Evolutionary conservation across 1,140 invertebrate species (phyloP), one percentile per base, ranked within the genome.

Genomic region (Aleiodes sp.): DNA sequence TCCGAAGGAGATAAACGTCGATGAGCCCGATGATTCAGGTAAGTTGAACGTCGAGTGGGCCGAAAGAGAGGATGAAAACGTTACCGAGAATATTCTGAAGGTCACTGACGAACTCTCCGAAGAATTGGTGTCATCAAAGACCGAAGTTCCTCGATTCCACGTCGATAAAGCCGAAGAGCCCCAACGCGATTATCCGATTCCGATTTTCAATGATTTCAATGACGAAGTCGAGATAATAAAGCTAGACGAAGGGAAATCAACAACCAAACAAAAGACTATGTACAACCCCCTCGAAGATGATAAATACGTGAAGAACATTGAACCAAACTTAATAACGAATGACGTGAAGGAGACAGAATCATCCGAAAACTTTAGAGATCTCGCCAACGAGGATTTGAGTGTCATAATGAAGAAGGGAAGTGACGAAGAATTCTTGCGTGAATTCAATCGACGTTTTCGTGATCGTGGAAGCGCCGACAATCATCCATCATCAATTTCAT

Each of bases 191-290:
- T 82, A 75, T 41, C 77, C 80, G 28, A 31, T 75, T 16, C 72
- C 70, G 12, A 57, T 76, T 35, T 16, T 29, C 9, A 79, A 82
- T 37, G 73, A 75, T 37, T 78, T 84, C 52, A 76, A 71, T 7
- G 75, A 78, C 1, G 85, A 87, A 24, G 79, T 80, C 64, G 85
- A 88, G 60, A 87, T 89, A 10, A 75, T 89, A 4, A 82, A 85
- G 52, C 67, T 89, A 6, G 73, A 80, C 21, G 73, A 77, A n/a
- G 73, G 80, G n/a, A 70, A 69, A 39, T 26, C 29, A 16, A 66
- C 63, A n/a, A 66, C 4, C 14, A 65, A 7, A 39, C 56, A 14
- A 35, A 72, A 28, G 26, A 29, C 57, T 2, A 62, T 64, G 21
- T 62, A 72, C 63, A 70, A 70, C 10, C 35, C 14, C 10, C 64